Evolutionary conservation across 1,140 invertebrate species (phyloP).

Genomic region (Drosophila cardini): DNA sequence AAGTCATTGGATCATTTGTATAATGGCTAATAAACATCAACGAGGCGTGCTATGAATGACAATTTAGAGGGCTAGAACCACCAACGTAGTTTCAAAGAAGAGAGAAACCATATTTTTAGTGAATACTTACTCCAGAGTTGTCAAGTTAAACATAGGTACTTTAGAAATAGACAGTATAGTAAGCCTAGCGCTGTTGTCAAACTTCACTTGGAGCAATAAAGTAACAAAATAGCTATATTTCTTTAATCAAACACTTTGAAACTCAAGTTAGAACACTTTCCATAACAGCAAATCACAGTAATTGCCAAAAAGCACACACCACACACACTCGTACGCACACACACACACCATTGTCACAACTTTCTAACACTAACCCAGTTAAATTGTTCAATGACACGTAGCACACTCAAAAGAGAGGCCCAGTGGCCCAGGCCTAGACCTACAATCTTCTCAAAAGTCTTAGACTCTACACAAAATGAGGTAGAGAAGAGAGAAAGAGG

Average conservation of each 20-base stretch:
- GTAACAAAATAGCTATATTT: background rate
- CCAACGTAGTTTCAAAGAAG: conserved; percentile 22
- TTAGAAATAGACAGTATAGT: background rate
- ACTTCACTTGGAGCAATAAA: conserved; percentile 9
- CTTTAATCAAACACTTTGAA: conserved; percentile 14
- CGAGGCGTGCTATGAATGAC: conserved; percentile 45
- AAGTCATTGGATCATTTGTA: conserved; percentile 55
- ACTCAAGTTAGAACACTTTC: conserved; percentile 55
- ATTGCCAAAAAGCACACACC: conserved; percentile 38
- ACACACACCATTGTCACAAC: conserved; percentile 39
- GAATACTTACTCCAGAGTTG: background rate
- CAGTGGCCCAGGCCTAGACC: conserved; percentile 37
- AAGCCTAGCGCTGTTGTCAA: background rate
- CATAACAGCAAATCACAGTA: conserved; percentile 47
- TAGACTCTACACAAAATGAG: too few relatives aligned
- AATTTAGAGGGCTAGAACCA: conserved; percentile 28
- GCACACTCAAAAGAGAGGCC: conserved; percentile 13
- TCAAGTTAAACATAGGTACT: background rate
- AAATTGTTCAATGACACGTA: conserved; percentile 59
- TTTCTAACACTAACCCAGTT: conserved; percentile 70
- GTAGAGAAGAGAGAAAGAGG: too few relatives aligned
- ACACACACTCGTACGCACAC: conserved; percentile 20
- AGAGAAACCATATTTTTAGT: too few relatives aligned
- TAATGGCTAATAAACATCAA: conserved; percentile 63
- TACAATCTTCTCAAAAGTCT: conserved; percentile 13